Evolutionary conservation across 2,113 vertebrate species (phyloP).

Genomic region (Puma concolor): DNA sequence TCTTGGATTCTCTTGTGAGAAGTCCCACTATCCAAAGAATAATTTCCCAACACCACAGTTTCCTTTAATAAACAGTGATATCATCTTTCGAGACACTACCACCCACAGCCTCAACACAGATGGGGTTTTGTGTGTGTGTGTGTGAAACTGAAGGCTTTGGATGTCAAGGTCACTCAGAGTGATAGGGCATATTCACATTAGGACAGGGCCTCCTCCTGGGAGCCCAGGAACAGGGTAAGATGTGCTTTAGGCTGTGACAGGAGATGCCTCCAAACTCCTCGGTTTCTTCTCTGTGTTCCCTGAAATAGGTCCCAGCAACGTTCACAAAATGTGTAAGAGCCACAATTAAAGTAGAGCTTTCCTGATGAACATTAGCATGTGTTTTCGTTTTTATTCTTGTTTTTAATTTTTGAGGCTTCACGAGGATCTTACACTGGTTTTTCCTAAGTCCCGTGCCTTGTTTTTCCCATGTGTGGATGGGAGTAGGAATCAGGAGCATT

Average conservation of each 20-base stretch:
- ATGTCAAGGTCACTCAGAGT: neutral
- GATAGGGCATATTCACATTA: rapidly evolving
- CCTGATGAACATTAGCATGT: too few species aligned
- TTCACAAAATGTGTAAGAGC: neutral
- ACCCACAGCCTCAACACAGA: conserved; percentile 31
- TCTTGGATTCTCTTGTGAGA: conserved; percentile 56
- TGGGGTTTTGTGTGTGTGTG: neutral
- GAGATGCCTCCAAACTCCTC: neutral
- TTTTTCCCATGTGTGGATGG: rapidly evolving
- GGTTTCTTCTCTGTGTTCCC: neutral
- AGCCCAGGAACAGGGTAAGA: rapidly evolving
- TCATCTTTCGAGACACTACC: neutral
- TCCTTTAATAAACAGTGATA: conserved; percentile 64
- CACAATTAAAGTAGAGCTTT: neutral
- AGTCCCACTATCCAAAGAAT: conserved; percentile 6
- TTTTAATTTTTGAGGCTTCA: neutral
- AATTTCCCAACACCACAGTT: neutral
- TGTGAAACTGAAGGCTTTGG: neutral
- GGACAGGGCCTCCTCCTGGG: neutral
- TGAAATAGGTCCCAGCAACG: neutral
- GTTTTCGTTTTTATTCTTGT: neutral
- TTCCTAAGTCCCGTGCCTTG: neutral
- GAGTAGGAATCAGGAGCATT: rapidly evolving
- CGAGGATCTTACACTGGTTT: neutral
- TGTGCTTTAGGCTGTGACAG: neutral